These are phyloP conservation scores for Eulemur albifrons DNA, from an alignment of 2,797 vertebrate species.

Conservation along the genomic window DNA sequence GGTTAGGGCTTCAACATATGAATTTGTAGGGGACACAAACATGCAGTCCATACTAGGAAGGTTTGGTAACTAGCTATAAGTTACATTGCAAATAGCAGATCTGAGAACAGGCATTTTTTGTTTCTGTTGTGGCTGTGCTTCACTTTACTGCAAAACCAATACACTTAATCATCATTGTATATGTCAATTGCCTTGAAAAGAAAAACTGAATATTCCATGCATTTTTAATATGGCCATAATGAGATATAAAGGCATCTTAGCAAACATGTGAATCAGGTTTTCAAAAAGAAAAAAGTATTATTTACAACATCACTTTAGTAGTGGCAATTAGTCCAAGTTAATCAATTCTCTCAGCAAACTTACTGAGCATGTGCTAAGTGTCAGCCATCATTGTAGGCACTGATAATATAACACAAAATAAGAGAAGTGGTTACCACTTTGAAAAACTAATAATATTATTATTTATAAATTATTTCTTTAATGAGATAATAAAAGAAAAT, in stretches of 20 bases:
- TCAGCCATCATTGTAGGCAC: background rate
- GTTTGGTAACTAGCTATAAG: background rate
- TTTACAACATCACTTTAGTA: background rate
- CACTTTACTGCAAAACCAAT: background rate
- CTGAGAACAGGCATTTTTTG: background rate
- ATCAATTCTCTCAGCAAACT: background rate
- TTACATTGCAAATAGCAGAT: background rate
- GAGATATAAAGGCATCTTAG: background rate
- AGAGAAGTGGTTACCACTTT: background rate
- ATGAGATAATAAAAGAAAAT: background rate
- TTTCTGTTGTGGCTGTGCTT: background rate
- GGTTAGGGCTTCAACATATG: background rate
- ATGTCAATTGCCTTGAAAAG: background rate
- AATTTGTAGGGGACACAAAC: background rate
- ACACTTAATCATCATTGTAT: background rate
- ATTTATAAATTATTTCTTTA: slow-evolving; percentile 11
- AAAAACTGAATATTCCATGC: background rate
- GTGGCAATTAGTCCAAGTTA: background rate
- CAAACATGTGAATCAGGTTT: slow-evolving; percentile 1
- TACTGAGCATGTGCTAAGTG: background rate
- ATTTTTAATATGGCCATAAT: background rate
- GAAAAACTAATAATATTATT: background rate
- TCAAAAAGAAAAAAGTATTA: background rate
- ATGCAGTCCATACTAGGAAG: background rate
- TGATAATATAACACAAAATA: background rate